phyloP scores from a whole-genome alignment of 1,140 invertebrate species.

The Bombus sibiricus region DNA sequence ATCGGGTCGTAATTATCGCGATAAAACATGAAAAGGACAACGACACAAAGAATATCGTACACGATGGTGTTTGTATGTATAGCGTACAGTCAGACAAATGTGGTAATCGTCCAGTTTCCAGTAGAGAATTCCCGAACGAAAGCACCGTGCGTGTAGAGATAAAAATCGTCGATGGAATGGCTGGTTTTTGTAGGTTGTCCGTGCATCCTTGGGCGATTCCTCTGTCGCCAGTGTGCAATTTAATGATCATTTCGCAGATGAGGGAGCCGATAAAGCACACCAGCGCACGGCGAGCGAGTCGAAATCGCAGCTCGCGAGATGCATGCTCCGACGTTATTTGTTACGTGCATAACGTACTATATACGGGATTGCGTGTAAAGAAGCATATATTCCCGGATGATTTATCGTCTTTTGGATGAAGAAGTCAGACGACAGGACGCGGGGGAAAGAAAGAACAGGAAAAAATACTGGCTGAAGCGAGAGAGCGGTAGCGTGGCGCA shows the following conservation, averaged over 20 bases:
- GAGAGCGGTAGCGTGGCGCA: background rate
- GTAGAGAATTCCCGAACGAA: background rate
- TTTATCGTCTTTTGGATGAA: constrained; percentile 58
- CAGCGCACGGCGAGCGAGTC: background rate
- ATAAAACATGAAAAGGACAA: too few species aligned
- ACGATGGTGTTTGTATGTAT: background rate
- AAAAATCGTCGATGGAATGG: background rate
- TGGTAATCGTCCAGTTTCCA: background rate
- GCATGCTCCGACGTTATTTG: constrained; percentile 59
- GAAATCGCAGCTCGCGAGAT: constrained; percentile 41
- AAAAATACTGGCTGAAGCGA: constrained; percentile 8
- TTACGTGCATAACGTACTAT: constrained; percentile 37
- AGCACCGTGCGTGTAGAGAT: background rate
- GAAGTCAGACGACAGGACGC: constrained; percentile 49
- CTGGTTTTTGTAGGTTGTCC: background rate
- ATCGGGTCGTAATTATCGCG: too few species aligned
- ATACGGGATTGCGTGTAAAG: constrained; percentile 47
- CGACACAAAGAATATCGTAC: background rate
- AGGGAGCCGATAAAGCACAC: constrained; percentile 47
- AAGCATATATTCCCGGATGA: constrained; percentile 50
- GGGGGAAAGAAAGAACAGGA: constrained; percentile 9
- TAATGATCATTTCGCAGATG: constrained; percentile 58
- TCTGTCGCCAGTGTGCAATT: constrained; percentile 12
- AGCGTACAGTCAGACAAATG: background rate
- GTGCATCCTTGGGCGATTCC: constrained; percentile 18